A percentile compares a stretch with the other conserved stretches of the same genome.
These are phyloP conservation scores for Atrichornis clamosus DNA, from an alignment of 2,113 vertebrate genomes.

Conservation along the genomic window DNA sequence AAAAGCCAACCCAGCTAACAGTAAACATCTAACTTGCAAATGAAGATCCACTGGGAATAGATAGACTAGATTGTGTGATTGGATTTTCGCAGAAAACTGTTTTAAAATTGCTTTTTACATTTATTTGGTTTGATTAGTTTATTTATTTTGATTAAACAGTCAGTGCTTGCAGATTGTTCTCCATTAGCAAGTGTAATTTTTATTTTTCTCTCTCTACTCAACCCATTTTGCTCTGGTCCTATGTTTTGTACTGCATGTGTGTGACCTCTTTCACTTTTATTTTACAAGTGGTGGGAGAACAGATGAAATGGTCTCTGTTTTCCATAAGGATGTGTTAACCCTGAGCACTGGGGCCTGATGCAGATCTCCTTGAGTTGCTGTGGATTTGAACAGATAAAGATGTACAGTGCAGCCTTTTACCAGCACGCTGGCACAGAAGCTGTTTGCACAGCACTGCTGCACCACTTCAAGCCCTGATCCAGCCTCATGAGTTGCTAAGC, in stretches of 20 bases:
- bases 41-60: neutral
- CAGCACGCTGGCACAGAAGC: neutral
- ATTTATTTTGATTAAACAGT: neutral
- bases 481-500: neutral
- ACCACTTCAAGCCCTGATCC: neutral
- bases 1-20: neutral
- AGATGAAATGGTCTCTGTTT: neutral
- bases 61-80: neutral
- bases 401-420: neutral
- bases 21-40: neutral
- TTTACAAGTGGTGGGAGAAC: neutral
- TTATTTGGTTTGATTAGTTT: neutral
- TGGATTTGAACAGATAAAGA: neutral
- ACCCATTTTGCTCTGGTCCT: neutral
- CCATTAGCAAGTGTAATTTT: neutral
- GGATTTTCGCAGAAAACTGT: neutral
- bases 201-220: neutral
- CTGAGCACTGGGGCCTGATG: neutral
- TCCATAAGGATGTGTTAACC: neutral
- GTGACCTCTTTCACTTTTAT: neutral
- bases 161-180: neutral
- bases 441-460: neutral
- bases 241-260: neutral
- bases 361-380: neutral
- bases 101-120: neutral